Percentiles rank a stretch among this genome's conserved stretches.
Evolutionary conservation across 1,140 invertebrate genomes (phyloP).

Genomic region (Theocolax elegans): DNA sequence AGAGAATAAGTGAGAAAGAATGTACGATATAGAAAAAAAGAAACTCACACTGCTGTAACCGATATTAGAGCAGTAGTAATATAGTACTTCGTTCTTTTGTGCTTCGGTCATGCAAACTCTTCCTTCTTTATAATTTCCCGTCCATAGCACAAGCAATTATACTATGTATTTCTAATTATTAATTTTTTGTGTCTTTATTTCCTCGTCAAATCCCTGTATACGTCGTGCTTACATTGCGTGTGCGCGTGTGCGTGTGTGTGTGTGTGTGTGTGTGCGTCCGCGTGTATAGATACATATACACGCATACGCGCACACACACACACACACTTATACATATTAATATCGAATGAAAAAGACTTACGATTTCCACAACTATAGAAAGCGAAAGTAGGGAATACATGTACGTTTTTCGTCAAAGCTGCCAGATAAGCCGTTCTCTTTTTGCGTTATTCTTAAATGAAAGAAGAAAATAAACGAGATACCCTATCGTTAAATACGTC

Average conservation of each 20-base stretch:
- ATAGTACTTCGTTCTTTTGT: constrained; percentile 28
- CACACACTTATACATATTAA: no score
- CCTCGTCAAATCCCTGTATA: background rate
- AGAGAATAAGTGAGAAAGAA: constrained; percentile 1
- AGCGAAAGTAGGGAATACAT: background rate
- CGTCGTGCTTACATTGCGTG: constrained; percentile 5
- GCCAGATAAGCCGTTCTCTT: constrained; percentile 15
- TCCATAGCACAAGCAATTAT: constrained; percentile 61
- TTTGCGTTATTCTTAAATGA: constrained; percentile 13
- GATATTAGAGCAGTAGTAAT: constrained; percentile 7
- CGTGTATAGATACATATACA: no score
- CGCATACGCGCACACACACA: no score
- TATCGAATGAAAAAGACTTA: background rate
- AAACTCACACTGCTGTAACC: constrained; percentile 14
- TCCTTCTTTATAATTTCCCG: constrained; percentile 54
- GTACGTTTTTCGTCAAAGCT: constrained; percentile 22
- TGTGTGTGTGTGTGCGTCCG: no score
- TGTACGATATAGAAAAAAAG: constrained; percentile 11
- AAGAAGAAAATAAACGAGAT: no score
- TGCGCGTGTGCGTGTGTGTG: background rate
- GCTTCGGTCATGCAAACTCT: constrained; percentile 40
- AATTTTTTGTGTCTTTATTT: background rate
- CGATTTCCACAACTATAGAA: constrained; percentile 2
- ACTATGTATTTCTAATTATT: constrained; percentile 31
- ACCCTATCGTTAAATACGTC: constrained; percentile 8